Conservation (phyloP, 2,113 vertebrate genomes). For the Scytalopus superciliaris region DNA sequence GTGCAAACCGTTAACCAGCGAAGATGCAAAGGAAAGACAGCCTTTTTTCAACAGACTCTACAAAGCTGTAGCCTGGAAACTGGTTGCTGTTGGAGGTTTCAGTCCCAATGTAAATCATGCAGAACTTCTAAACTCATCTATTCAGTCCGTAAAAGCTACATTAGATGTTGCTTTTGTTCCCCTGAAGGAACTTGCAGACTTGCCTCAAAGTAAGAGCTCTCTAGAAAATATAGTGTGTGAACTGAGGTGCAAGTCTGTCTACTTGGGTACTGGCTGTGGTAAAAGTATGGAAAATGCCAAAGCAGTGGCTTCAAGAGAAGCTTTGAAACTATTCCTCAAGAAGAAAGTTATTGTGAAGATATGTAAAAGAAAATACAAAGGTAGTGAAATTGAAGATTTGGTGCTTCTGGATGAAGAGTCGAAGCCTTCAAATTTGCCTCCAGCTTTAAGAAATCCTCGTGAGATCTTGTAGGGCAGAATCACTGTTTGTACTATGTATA, state of each 20-base stretch:
- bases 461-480: conserved; percentile 71
- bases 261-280: conserved; percentile 95
- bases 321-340: conserved; percentile 93
- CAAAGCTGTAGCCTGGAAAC: conserved; percentile 95
- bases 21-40: conserved; percentile 87
- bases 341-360: conserved; percentile 93
- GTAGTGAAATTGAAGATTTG: conserved; percentile 91
- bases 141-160: conserved; percentile 91
- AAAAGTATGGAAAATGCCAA: conserved; percentile 90
- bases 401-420: conserved; percentile 91
- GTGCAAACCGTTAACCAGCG: conserved; percentile 71
- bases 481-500: conserved; percentile 44
- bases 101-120: conserved; percentile 89
- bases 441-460: conserved; percentile 90
- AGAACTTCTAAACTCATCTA: conserved; percentile 87
- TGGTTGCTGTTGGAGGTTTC: conserved; percentile 94
- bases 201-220: conserved; percentile 89
- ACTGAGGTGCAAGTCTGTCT: conserved; percentile 91
- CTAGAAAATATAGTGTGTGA: conserved; percentile 96
- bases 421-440: conserved; percentile 87
- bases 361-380: conserved; percentile 88
- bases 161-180: conserved; percentile 92
- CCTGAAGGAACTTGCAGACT: conserved; percentile 91
- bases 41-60: conserved; percentile 97
- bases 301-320: conserved; percentile 95